Evolutionary conservation across 2,797 vertebrate genomes (phyloP).

Genomic region (Lacerta agilis): DNA sequence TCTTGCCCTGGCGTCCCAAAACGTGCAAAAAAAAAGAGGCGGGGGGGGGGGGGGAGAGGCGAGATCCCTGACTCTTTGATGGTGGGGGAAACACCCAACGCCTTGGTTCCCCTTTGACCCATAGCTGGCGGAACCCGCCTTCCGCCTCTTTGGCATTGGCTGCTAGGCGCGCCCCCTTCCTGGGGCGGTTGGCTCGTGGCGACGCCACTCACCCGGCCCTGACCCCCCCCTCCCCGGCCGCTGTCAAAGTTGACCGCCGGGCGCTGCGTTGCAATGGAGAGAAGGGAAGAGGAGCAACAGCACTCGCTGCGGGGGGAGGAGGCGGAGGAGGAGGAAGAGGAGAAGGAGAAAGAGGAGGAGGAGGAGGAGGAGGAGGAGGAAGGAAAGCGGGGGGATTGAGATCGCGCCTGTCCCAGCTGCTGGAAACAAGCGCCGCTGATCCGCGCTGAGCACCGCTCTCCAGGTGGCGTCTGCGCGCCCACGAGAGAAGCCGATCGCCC

Average conservation of each 20-base stretch:
- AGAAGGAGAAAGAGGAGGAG: slow-evolving; percentile 11
- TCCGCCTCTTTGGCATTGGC: not conserved
- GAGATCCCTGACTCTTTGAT: not conserved
- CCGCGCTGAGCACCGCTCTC: not conserved
- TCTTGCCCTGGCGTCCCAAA: not conserved
- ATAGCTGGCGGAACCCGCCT: not conserved
- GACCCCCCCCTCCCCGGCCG: not conserved
- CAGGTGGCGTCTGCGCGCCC: not conserved
- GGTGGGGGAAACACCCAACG: too few relatives aligned
- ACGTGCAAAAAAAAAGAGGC: not conserved
- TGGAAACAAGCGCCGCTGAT: slow-evolving; percentile 33
- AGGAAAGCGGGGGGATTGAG: slow-evolving; percentile 48
- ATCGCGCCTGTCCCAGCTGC: slow-evolving; percentile 49
- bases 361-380: not conserved
- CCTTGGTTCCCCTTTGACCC: too few relatives aligned
- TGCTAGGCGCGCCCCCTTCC: not conserved
- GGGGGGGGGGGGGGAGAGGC: too few relatives aligned
- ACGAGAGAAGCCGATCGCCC: not conserved
- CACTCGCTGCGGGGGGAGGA: not conserved
- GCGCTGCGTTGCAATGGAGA: slow-evolving; percentile 56
- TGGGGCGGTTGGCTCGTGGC: not conserved
- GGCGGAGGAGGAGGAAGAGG: slow-evolving; percentile 43
- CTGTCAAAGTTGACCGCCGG: slow-evolving; percentile 45
- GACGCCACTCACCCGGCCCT: not conserved
- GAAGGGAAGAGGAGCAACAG: slow-evolving; percentile 13